Evolutionary conservation across 2,888 invertebrate genomes (phyloP).

Genomic region (Spisula subtruncata): DNA sequence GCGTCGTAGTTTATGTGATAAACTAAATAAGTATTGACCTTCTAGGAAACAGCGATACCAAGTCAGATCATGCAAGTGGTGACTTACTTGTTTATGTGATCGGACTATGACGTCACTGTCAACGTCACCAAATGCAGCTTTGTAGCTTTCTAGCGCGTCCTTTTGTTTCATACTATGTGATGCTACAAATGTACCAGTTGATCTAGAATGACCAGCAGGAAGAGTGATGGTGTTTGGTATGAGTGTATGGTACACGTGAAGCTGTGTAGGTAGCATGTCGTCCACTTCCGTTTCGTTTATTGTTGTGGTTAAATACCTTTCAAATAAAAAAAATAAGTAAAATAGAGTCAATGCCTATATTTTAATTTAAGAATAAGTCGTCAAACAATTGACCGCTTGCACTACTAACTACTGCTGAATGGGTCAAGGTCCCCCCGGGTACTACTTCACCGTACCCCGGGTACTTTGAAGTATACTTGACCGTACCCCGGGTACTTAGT

Average conservation of each 20-base stretch:
- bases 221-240: conserved; percentile 48
- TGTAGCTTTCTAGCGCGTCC: conserved; percentile 52
- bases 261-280: conserved; percentile 39
- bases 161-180: conserved; percentile 60
- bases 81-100: conserved; percentile 42
- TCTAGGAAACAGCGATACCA: no score
- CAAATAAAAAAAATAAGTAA: not conserved
- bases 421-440: no score
- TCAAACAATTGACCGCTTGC: no score
- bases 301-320: conserved; percentile 56
- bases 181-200: conserved; percentile 52
- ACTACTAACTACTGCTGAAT: no score
- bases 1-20: no score
- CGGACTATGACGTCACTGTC: conserved; percentile 16
- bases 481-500: no score
- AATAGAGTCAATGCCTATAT: no score
- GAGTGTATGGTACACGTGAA: conserved; percentile 63
- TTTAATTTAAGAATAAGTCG: no score
- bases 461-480: no score
- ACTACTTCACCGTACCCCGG: no score
- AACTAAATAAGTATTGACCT: no score
- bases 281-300: conserved; percentile 62
- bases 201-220: not conserved
- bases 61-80: not conserved
- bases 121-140: conserved; percentile 28